Evolutionary conservation across 2,113 vertebrate species (phyloP), one percentile per base, ranked within the genome.

Genomic region (Plotosus lineatus): DNA sequence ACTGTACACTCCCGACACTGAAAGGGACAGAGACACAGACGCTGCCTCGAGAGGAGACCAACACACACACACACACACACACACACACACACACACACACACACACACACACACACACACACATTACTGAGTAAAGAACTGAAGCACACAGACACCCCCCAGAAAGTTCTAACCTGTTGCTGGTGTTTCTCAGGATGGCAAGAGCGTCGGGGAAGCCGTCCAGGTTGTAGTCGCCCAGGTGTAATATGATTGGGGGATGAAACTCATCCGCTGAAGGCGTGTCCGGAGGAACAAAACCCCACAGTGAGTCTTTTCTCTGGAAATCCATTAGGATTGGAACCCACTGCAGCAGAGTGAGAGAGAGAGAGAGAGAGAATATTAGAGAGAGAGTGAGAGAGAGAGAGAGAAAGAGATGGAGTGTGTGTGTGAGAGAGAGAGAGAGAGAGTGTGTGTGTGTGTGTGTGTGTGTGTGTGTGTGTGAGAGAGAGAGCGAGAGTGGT

Each of bases 191-290:
- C 9, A 99, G 89, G 86, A 99, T 90, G 68, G 93, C 96, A 69
- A 99, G 94, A 23, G 97, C 97, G 65, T 99, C 97, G 23, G 98
- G 97, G 86, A 97, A 99, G 66, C 97, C 97, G 33, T 99, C 98
- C 93, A 99, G 94, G 90, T 99, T 99, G 90, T 98, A 99, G 92
- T 99, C 98, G 78, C 98, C 98, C 28, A 97, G 89, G 87, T 96
- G 97, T 85, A 99, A 94, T 0, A 92, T 93, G 86, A 97, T 92
- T 55, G 96, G 96, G 83, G 93, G 86, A 42, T 81, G 86, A 60
- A 85, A 85, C 40, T 89, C 90, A 74, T 87, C 86, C 84, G 82
- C 7, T 6, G 21, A 0, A 55, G 23, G 63, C 56, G 19, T 51
- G 50, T 50, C 56, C 6, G 48, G 38, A 63, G 92, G 86, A 66